These are phyloP conservation scores for Liasis olivaceus DNA, from an alignment of 2,797 vertebrate species.

Conservation along the genomic window DNA sequence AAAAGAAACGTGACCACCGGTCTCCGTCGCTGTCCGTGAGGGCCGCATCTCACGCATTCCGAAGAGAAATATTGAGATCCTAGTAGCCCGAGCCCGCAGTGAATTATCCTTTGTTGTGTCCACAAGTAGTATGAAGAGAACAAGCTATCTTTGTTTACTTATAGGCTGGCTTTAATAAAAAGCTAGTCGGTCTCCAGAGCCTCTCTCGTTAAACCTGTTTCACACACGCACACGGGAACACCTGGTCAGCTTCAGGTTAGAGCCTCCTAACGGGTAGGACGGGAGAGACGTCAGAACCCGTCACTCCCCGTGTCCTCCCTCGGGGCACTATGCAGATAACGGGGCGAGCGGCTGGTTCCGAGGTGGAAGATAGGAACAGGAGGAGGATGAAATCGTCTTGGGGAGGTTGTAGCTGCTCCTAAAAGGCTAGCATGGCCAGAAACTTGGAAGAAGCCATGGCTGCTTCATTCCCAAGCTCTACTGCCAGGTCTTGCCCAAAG, in stretches of 20 bases:
- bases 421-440: no score
- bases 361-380: background rate
- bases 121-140: background rate
- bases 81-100: background rate
- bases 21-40: background rate
- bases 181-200: background rate
- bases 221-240: background rate
- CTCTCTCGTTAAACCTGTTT: background rate
- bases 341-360: background rate
- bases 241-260: background rate
- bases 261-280: background rate
- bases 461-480: no score
- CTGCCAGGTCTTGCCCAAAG: no score
- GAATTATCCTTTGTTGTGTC: no score
- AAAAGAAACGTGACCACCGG: no score
- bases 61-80: background rate
- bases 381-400: background rate
- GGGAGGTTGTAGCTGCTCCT: no score
- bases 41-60: no score
- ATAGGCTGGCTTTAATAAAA: background rate
- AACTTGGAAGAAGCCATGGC: no score
- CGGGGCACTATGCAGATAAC: background rate
- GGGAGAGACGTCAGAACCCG: background rate
- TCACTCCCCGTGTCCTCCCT: background rate
- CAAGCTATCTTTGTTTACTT: background rate